Percentiles rank a stretch among this genome's conserved stretches.
Evolutionary conservation across 2,888 invertebrate species (phyloP).

Genomic region (Lithophane leautieri): DNA sequence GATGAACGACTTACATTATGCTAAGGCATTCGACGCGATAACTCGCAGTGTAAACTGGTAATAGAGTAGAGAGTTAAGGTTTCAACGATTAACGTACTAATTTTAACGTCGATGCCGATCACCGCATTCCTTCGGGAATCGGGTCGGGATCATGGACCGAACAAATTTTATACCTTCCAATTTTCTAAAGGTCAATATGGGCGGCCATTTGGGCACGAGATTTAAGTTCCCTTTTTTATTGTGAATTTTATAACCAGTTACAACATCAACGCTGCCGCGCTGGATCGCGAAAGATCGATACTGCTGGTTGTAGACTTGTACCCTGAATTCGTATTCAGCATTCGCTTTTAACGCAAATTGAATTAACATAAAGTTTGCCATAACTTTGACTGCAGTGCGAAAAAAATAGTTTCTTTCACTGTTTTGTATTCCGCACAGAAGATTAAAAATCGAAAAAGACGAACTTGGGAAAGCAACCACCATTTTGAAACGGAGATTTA

Average conservation of each 20-base stretch:
- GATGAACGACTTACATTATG: slow-evolving; percentile 77
- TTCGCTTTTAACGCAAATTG: slow-evolving; percentile 63
- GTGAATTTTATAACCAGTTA: slow-evolving; percentile 66
- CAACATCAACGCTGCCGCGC: slow-evolving; percentile 56
- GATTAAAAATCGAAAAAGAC: slow-evolving; percentile 42
- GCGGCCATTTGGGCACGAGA: slow-evolving; percentile 44
- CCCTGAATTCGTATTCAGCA: slow-evolving; percentile 61
- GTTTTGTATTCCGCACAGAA: slow-evolving; percentile 55
- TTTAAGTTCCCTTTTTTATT: slow-evolving; percentile 62
- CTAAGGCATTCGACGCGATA: slow-evolving; percentile 78
- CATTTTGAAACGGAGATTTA: slow-evolving; percentile 36
- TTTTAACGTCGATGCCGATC: slow-evolving; percentile 68
- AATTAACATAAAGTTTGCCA: slow-evolving; percentile 66
- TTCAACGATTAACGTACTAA: slow-evolving; percentile 74
- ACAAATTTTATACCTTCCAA: slow-evolving; percentile 56
- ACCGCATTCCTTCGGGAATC: slow-evolving; percentile 64
- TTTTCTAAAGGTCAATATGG: slow-evolving; percentile 56
- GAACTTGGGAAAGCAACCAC: slow-evolving; percentile 32
- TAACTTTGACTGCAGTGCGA: slow-evolving; percentile 65
- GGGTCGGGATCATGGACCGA: slow-evolving; percentile 61
- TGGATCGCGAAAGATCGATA: slow-evolving; percentile 71
- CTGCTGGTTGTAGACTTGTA: slow-evolving; percentile 61
- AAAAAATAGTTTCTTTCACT: slow-evolving; percentile 55
- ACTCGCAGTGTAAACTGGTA: slow-evolving; percentile 77
- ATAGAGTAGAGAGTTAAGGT: slow-evolving; percentile 71